Evolutionary conservation across 1,140 invertebrate species (phyloP).

Genomic region (Drosophila repleta): DNA sequence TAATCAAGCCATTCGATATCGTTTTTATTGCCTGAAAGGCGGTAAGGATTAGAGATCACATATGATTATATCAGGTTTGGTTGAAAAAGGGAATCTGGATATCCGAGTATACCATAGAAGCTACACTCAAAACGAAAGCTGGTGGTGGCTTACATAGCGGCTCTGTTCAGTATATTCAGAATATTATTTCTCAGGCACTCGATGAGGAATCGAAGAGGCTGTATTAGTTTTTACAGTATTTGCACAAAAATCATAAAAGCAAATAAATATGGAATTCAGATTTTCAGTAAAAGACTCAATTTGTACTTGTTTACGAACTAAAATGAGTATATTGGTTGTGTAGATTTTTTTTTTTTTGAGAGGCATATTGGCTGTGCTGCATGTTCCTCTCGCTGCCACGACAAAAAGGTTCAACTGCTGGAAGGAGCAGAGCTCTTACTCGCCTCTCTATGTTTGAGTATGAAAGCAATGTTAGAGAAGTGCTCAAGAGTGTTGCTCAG

Average conservation of each 20-base stretch:
- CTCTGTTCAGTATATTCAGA: conserved; percentile 22
- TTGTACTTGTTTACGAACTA: no score
- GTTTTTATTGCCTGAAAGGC: conserved; percentile 1
- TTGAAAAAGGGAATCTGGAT: conserved; percentile 25
- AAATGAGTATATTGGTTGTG: no score
- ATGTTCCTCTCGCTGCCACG: no score
- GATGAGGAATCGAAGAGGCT: neutral
- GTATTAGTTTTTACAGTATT: neutral
- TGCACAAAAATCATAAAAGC: neutral
- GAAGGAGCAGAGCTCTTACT: no score
- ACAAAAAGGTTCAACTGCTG: no score
- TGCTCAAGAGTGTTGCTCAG: no score
- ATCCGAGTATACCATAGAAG: conserved; percentile 9
- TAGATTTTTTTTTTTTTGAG: no score
- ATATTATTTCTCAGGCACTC: neutral
- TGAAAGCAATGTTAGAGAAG: no score
- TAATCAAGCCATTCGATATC: conserved; percentile 10
- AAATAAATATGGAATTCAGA: no score
- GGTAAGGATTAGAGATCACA: neutral
- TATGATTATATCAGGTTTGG: neutral
- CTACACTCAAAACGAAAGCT: neutral
- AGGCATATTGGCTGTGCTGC: no score
- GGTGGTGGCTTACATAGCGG: neutral
- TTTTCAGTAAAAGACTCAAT: no score
- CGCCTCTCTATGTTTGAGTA: no score